Evolutionary conservation across 2,113 vertebrate genomes (phyloP).

Genomic region (Ellobius talpinus): DNA sequence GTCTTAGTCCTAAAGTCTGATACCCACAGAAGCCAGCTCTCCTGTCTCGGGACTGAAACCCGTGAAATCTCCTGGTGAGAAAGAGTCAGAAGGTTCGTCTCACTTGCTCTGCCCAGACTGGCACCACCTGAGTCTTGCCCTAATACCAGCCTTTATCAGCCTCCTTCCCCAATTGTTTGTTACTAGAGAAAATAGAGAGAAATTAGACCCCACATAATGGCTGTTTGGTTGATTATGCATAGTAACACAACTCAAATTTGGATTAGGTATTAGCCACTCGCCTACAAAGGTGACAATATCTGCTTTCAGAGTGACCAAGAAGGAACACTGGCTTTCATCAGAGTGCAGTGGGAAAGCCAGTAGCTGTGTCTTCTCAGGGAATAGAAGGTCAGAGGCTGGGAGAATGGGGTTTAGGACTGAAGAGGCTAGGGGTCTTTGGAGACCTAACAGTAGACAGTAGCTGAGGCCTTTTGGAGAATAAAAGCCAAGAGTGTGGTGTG

Average conservation of each 20-base stretch:
- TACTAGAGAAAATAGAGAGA: conserved; percentile 40
- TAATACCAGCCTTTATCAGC: not conserved
- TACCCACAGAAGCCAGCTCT: not conserved
- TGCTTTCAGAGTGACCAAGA: conserved; percentile 3
- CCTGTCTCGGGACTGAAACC: not conserved
- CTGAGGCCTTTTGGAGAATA: conserved; percentile 4
- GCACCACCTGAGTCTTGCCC: not conserved
- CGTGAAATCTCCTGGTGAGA: not conserved
- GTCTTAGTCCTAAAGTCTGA: conserved; percentile 10
- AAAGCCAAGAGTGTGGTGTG: not conserved
- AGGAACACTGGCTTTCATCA: not conserved
- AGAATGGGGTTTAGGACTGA: not conserved
- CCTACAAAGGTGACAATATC: not conserved
- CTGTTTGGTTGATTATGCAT: conserved; percentile 52
- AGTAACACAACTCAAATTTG: conserved; percentile 43
- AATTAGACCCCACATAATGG: not conserved
- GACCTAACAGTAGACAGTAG: not conserved
- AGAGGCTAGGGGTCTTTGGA: not conserved
- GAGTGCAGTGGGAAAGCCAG: not conserved
- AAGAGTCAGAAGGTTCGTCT: not conserved
- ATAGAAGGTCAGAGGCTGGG: not conserved
- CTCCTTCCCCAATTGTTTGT: not conserved
- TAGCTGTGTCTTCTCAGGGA: not conserved
- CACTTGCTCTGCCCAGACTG: not conserved
- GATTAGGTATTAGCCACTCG: conserved; percentile 30